Conservation (phyloP, 2,113 vertebrate genomes). For the Mirza zaza region DNA sequence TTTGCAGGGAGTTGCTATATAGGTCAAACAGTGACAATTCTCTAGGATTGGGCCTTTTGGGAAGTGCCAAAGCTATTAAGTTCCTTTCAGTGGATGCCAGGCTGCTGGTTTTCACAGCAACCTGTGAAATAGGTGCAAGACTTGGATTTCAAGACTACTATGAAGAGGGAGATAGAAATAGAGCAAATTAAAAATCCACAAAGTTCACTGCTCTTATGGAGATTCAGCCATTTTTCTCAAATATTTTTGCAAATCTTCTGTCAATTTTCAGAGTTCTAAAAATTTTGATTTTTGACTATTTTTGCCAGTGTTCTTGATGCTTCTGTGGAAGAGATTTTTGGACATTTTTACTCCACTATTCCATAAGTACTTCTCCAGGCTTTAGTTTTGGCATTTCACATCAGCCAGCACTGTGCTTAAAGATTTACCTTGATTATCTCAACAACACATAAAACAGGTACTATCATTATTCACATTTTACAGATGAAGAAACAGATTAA, state of each 20-base stretch:
- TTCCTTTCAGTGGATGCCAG: background rate
- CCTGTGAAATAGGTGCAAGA: background rate
- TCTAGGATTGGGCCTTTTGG: background rate
- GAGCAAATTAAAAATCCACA: background rate
- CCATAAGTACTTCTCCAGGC: background rate
- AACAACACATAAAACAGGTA: background rate
- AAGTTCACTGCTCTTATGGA: background rate
- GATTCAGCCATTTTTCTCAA: background rate
- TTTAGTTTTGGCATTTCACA: background rate
- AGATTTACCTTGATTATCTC: background rate
- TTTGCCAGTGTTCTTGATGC: background rate
- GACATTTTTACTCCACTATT: background rate
- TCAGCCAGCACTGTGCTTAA: background rate
- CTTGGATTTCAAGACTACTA: background rate
- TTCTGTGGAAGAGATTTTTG: background rate
- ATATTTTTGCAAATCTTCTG: background rate
- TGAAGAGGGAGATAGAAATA: background rate
- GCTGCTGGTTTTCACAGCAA: background rate
- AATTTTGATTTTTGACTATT: background rate
- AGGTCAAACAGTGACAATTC: background rate
- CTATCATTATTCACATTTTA: background rate
- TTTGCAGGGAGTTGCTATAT: background rate
- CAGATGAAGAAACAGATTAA: background rate
- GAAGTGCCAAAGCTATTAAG: background rate
- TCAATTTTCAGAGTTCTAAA: background rate